Evolutionary conservation across 2,113 vertebrate genomes (phyloP), one percentile per base, ranked within the genome.

Genomic region (Eolophus roseicapilla): DNA sequence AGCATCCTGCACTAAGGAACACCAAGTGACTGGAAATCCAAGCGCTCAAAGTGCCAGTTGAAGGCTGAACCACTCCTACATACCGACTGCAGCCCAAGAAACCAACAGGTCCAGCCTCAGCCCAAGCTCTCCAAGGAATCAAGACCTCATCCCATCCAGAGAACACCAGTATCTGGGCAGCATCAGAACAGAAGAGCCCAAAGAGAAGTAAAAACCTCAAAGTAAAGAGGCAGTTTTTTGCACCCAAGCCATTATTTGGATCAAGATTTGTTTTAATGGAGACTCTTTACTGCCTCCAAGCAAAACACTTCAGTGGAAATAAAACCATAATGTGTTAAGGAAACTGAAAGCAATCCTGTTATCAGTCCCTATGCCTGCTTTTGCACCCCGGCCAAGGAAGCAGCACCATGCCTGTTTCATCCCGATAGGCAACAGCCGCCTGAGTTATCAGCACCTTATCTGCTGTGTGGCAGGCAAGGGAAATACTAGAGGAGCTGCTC

Each of bases 291-390:
- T 33, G 49, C 63, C 75, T 90, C 63, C 64, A 55, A 70, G 24
- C 21, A 60, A 74, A 83, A 86, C 82, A 81, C 35, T 46, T 86
- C 76, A 35, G 43, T 64, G 60, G 68, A 93, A 94, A 88, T 2
- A 44, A 73, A 80, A 28, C 33, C 69, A 33, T 7, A 39, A 69
- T 0, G 7, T 6, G 50, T 64, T 39, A 62, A 47, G 64, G 86
- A 88, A 96, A 90, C 64, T 8, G 65, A 82, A 96, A 95, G 49
- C 29, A 14, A 76, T 43, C 25, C 53, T 2, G 6, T 90, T 94
- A 84, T 95, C 92, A 79, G 62, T 39, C 81, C 90, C 62, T 14
- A 17, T 18, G 29, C 44, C 31, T 67, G 75, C 55, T 39, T 27
- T 15, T 7, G 55, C 44, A 25, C 16, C 0, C 6, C 2, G 3